Base-by-base conservation (phyloP, 2,888 invertebrate genomes). In the Polydrusus tereticollis region DNA sequence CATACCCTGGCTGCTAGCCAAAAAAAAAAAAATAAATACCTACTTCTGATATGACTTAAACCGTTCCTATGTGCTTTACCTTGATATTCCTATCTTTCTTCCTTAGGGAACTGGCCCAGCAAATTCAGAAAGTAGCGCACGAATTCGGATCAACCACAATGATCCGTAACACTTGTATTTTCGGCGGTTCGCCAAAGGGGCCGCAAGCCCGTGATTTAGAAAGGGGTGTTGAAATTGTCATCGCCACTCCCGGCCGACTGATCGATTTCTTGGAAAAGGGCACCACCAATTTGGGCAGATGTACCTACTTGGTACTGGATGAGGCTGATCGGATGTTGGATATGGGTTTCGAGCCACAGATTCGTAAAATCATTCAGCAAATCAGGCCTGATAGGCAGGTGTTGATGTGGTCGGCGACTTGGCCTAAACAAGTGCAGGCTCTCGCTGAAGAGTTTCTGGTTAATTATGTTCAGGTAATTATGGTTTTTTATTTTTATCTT, bases 361-460 rank as follows among this genome's bases (percentile, higher is more conserved):
- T 98, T 79, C 90, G 97, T 50, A 97, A 97, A 84, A 96, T 98
- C 75, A 94, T 98, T 79, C 94, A 96, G 84, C 97, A 97, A 84
- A 95, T 98, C 80, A 90, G 97, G 75, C 95, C 95, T 4, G 94
- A 95, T 83, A 89, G 95, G 52, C 95, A 94, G 86, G 95, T 98
- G 5, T 88, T 99, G 47, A 99, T 99, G 99, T 99, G 98, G 97
- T 97, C 97, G 74, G 99, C 99, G 7, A 99, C 99, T 0, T 99
- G 99, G 99, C 99, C 99, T 1, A 98, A 98, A 84, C 99, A 99
- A 87, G 98, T 99, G 2, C 95, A 97, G 83, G 92, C 94, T 12
- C 87, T 99, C 36, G 99, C 99, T 75, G 96, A 97, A 84, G 98
- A 99, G 85, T 99, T 99, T 84, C 89, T 99, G 36, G 92, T 89